A percentile compares a stretch with the other conserved stretches of the same genome.
These are phyloP conservation scores for Agrypnus murinus DNA, from an alignment of 2,888 invertebrate species.

Conservation along the genomic window DNA sequence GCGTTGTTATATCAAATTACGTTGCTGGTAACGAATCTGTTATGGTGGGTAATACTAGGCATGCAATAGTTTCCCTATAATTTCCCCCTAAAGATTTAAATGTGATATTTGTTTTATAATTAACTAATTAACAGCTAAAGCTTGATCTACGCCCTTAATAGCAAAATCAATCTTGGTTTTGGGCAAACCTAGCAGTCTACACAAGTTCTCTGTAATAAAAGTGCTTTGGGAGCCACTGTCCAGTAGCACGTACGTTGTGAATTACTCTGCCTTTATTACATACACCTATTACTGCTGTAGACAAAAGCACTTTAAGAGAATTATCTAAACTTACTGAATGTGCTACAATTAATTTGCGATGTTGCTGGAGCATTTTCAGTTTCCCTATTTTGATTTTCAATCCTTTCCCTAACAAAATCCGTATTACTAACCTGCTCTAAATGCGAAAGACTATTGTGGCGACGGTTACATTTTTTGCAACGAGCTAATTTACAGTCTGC, in stretches of 20 bases:
- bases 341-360: not conserved
- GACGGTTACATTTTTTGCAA: conserved; percentile 44
- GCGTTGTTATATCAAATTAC: not conserved
- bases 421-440: not conserved
- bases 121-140: conserved; percentile 15
- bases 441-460: conserved; percentile 51
- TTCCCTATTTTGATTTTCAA: not conserved
- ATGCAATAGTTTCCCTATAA: not conserved
- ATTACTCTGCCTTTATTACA: not conserved
- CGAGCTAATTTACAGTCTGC: conserved; percentile 32
- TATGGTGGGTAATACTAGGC: conserved; percentile 8
- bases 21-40: not conserved
- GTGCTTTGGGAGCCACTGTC: conserved; percentile 48
- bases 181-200: not conserved
- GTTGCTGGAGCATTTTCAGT: not conserved
- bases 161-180: conserved; percentile 8
- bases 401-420: too few species aligned
- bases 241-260: conserved; percentile 25
- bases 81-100: not conserved
- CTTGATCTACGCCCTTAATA: conserved; percentile 37
- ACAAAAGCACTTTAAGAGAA: conserved; percentile 3
- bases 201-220: conserved; percentile 39
- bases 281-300: not conserved
- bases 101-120: not conserved
- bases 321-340: conserved; percentile 10